These are phyloP conservation scores for Geophilus truncorum DNA, from an alignment of 2,888 invertebrate genomes.

Conservation along the genomic window DNA sequence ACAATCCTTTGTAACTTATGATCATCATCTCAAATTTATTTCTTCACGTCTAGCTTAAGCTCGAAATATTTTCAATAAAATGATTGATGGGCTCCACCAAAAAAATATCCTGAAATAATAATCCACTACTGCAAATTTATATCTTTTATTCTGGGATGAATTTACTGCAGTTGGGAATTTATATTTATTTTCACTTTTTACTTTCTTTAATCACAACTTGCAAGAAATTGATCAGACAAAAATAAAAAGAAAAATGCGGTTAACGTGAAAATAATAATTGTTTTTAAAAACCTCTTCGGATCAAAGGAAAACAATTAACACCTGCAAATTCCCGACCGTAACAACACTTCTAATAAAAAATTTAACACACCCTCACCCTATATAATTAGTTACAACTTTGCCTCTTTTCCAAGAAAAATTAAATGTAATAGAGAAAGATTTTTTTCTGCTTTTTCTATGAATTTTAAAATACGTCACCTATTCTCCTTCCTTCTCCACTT, in stretches of 20 bases:
- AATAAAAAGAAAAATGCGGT: background rate
- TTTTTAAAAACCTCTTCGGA: background rate
- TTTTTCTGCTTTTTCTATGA: background rate
- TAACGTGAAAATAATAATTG: background rate
- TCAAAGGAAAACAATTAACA: slow-evolving; percentile 11
- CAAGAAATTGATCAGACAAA: background rate
- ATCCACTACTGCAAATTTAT: background rate
- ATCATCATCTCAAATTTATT: slow-evolving; percentile 27
- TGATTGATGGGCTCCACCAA: background rate
- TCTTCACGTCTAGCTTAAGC: slow-evolving; percentile 27
- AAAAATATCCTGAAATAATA: background rate
- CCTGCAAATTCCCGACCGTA: slow-evolving; percentile 14
- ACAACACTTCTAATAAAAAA: background rate
- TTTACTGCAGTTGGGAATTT: background rate
- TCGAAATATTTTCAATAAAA: slow-evolving; percentile 27
- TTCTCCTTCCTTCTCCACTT: background rate
- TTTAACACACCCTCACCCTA: background rate
- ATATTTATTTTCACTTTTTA: background rate
- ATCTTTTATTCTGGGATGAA: background rate
- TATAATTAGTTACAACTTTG: slow-evolving; percentile 15
- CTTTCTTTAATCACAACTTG: background rate
- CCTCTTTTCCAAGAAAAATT: background rate
- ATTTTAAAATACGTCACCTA: slow-evolving; percentile 6
- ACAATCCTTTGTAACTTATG: slow-evolving; percentile 25
- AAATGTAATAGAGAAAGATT: slow-evolving; percentile 12